phyloP scores from a whole-genome alignment of 2,113 vertebrate genomes.

The Paratilapia polleni region DNA sequence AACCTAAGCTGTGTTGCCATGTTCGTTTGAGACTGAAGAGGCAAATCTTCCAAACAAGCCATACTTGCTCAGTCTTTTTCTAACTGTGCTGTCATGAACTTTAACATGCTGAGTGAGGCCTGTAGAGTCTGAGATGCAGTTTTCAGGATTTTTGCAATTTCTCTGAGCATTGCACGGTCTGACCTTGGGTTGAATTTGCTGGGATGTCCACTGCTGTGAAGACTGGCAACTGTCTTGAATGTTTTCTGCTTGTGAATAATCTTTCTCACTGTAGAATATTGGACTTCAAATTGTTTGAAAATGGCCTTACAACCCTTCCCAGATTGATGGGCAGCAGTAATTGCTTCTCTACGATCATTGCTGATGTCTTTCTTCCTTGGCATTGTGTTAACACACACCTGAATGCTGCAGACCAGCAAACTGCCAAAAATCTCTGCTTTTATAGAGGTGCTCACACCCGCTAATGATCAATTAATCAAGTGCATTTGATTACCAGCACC shows the following conservation, averaged over 20 bases:
- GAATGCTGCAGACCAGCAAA: not conserved
- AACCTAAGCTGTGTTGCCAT: not conserved
- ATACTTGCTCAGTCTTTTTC: not conserved
- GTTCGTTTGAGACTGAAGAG: not conserved
- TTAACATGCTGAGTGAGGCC: not conserved
- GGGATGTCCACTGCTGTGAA: not conserved
- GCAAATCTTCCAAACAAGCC: not conserved
- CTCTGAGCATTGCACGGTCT: not conserved
- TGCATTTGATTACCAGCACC: not conserved
- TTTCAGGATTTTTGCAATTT: not conserved
- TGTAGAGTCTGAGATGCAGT: not conserved
- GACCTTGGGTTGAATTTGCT: not conserved
- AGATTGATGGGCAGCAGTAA: not conserved
- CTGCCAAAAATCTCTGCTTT: fast-evolving
- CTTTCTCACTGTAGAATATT: not conserved
- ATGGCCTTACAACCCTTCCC: not conserved
- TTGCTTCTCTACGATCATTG: not conserved
- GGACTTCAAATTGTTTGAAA: not conserved
- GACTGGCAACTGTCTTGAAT: not conserved
- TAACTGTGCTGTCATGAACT: not conserved
- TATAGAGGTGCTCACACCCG: not conserved
- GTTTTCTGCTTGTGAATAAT: not conserved
- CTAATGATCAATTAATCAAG: not conserved
- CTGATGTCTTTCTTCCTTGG: not conserved
- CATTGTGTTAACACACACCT: not conserved